A percentile compares a stretch with the other conserved stretches of the same genome.
phyloP scores from a whole-genome alignment of 2,888 invertebrate genomes.

The Cerceris rybyensis region DNA sequence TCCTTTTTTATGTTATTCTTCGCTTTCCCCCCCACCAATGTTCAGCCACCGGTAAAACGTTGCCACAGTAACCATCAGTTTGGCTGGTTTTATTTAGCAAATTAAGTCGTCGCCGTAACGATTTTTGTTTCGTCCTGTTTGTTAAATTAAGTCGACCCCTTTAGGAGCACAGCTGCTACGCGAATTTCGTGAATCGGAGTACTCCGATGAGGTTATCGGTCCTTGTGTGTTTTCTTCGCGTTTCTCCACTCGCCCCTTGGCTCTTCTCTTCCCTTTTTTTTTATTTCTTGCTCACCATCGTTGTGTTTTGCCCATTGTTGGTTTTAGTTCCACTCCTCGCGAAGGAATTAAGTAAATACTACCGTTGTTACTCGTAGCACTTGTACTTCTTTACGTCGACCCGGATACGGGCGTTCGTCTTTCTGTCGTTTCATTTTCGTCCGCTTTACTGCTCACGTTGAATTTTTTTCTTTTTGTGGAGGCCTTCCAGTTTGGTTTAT shows the following conservation, averaged over 20 bases:
- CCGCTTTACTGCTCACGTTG: too few relatives aligned
- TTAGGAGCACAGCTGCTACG: slow-evolving; percentile 39
- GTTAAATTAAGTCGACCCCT: slow-evolving; percentile 51
- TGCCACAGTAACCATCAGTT: slow-evolving; percentile 47
- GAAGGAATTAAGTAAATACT: slow-evolving; percentile 6
- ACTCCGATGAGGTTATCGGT: slow-evolving; percentile 15
- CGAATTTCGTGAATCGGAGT: slow-evolving; percentile 7
- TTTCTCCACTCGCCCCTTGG: not conserved
- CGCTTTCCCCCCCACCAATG: not conserved
- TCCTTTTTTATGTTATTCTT: not conserved
- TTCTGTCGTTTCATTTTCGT: too few relatives aligned
- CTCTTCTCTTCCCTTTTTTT: not conserved
- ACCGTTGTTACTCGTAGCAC: not conserved
- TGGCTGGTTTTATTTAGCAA: slow-evolving; percentile 54
- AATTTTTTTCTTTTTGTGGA: too few relatives aligned
- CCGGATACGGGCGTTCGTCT: too few relatives aligned
- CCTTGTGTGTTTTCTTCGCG: not conserved
- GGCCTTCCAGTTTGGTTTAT: too few relatives aligned
- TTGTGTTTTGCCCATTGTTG: not conserved
- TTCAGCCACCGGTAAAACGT: slow-evolving; percentile 6
- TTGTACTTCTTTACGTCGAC: not conserved
- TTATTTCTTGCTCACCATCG: too few relatives aligned
- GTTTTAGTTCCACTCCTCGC: not conserved
- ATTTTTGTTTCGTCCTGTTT: slow-evolving; percentile 40
- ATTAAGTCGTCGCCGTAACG: slow-evolving; percentile 41